These are phyloP conservation scores for Trichogramma evanescens DNA, from an alignment of 2,888 invertebrate genomes.

Conservation along the genomic window DNA sequence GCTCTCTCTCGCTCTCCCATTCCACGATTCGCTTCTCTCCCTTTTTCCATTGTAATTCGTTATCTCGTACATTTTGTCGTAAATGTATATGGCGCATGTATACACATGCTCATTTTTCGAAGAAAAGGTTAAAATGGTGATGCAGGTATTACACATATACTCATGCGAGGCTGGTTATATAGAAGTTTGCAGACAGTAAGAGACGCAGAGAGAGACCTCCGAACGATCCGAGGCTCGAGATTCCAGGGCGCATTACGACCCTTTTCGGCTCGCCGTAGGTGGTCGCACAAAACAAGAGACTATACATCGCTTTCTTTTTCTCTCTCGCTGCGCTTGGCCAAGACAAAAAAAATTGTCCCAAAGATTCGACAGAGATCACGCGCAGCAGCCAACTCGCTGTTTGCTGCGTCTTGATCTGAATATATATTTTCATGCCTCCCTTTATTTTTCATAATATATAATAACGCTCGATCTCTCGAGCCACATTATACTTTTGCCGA, in stretches of 20 bases:
- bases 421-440: too few relatives aligned
- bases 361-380: constrained; percentile 5
- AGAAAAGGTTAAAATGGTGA: constrained; percentile 11
- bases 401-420: too few relatives aligned
- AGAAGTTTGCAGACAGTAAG: too few relatives aligned
- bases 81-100: background rate
- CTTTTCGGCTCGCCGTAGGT: constrained; percentile 14
- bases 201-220: too few relatives aligned
- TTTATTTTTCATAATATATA: too few relatives aligned
- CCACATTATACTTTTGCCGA: too few relatives aligned
- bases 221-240: constrained; percentile 7
- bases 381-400: too few relatives aligned
- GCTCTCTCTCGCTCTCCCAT: background rate
- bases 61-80: constrained; percentile 27
- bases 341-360: constrained; percentile 12
- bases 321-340: too few relatives aligned
- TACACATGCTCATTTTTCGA: constrained; percentile 16
- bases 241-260: constrained; percentile 13
- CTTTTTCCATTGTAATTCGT: constrained; percentile 25
- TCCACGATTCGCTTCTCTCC: background rate
- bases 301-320: too few relatives aligned
- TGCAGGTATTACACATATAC: constrained; percentile 4
- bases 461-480: too few relatives aligned
- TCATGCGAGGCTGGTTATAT: background rate
- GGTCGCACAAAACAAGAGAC: constrained; percentile 5